Conservation (phyloP, 2,113 vertebrate genomes). For the Mohoua ochrocephala region DNA sequence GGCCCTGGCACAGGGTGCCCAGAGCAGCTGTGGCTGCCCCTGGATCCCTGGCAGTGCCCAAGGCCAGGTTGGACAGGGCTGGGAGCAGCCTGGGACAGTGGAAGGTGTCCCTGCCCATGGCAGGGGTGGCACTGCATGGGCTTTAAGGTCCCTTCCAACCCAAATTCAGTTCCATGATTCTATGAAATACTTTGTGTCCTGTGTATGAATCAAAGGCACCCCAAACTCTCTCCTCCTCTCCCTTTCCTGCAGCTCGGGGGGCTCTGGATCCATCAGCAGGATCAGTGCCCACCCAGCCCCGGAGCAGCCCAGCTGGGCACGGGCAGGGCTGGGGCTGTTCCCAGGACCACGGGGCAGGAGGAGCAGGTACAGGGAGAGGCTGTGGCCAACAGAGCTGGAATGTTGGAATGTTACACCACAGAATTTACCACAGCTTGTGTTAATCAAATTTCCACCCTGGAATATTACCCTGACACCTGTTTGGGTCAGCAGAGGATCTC, state of each 20-base stretch:
- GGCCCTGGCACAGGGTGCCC: not conserved
- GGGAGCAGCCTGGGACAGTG: not conserved
- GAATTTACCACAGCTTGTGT: not conserved
- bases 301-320: not conserved
- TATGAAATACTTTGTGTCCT: not conserved
- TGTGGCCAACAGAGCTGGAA: not conserved
- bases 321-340: not conserved
- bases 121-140: fast-evolving
- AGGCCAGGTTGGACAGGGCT: not conserved
- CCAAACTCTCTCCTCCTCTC: not conserved
- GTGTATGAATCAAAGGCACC: not conserved
- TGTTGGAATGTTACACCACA: not conserved
- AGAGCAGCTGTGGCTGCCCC: not conserved
- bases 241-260: not conserved
- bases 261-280: not conserved
- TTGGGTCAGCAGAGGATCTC: not conserved
- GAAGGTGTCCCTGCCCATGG: not conserved
- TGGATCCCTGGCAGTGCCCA: not conserved
- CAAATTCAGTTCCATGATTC: not conserved
- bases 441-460: not conserved
- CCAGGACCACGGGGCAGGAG: not conserved
- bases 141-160: not conserved
- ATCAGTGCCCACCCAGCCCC: not conserved
- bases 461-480: not conserved
- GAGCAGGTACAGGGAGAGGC: not conserved